A percentile compares a stretch with the other conserved stretches of the same genome.
Evolutionary conservation across 2,113 vertebrate species (phyloP).

Genomic region (Pica pica): DNA sequence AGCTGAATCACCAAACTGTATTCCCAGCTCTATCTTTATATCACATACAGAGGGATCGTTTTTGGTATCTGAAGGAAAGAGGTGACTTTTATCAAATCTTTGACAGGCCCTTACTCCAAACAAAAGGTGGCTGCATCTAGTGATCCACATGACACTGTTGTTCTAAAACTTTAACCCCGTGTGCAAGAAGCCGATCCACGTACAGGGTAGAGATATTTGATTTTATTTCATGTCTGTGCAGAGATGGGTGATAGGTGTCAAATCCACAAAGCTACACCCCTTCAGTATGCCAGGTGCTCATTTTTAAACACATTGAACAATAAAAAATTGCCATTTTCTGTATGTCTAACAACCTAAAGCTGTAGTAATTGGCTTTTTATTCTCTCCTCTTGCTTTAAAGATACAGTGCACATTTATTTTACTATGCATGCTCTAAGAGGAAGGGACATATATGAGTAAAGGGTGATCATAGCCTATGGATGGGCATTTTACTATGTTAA

Average conservation of each 20-base stretch:
- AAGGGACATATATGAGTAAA: neutral
- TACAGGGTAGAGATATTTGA: neutral
- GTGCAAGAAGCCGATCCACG: neutral
- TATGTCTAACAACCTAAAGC: neutral
- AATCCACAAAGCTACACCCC: neutral
- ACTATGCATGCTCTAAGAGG: neutral
- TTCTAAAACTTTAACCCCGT: neutral
- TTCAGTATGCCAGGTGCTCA: neutral
- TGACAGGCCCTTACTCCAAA: neutral
- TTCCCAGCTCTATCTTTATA: neutral
- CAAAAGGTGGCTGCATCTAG: neutral
- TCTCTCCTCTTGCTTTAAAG: neutral
- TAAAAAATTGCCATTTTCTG: neutral
- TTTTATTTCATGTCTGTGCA: neutral
- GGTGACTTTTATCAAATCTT: neutral
- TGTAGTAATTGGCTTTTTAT: neutral
- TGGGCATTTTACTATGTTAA: neutral
- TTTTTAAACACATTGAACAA: neutral
- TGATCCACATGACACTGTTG: neutral
- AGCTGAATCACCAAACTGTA: conserved; percentile 10
- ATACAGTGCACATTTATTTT: neutral
- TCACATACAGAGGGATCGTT: neutral
- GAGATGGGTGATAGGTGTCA: neutral
- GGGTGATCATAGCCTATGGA: neutral
- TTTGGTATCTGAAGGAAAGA: neutral